Evolutionary conservation across 2,888 invertebrate genomes (phyloP), one percentile per base, ranked within the genome.

Genomic region (Aelia acuminata): DNA sequence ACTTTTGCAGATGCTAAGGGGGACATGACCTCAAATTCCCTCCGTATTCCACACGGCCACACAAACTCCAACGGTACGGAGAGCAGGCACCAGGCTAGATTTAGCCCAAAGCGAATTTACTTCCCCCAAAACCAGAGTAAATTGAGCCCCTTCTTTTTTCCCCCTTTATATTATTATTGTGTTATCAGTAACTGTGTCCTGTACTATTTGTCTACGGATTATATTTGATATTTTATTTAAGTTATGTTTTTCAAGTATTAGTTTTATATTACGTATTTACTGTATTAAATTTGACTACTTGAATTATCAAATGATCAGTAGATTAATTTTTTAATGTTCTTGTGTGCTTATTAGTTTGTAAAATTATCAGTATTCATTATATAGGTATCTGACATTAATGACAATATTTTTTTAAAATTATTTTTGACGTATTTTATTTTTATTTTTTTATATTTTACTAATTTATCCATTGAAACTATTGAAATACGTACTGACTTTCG

Each of bases 41-140:
- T 87, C 31, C 47, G 31, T 87, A 63, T 47, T 31, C 87, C 87
- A 11, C 39, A 53, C 87, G 75, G 75, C 53, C 87, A 70, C 87
- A 87, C 87, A 75, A 87, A 87, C 87, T 87, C 87, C 70, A 63
- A 75, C 18, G 87, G 22, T 63, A 47, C 47, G 57, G 87, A 87
- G 49, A 43, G 87, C 87, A 87, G 87, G 57, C 87, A 43, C 20
- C 87, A 87, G 87, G 43, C 87, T 8, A 87, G 87, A 87, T 57
- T 87, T 87, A 87, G 87, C 70, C 70, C 87, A 43, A 87, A 87
- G 70, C 87, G 87, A 70, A 63, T 87, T 87, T 63, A 48, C 87
- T 70, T 48, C 43, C 87, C 87, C 87, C 87, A 87, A 47, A 87
- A 57, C 87, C 63, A 87, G 87, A 87, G 87, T 87, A 87, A 87